phyloP scores from a whole-genome alignment of 1,140 invertebrate genomes.

The Drosophila paulistorum region DNA sequence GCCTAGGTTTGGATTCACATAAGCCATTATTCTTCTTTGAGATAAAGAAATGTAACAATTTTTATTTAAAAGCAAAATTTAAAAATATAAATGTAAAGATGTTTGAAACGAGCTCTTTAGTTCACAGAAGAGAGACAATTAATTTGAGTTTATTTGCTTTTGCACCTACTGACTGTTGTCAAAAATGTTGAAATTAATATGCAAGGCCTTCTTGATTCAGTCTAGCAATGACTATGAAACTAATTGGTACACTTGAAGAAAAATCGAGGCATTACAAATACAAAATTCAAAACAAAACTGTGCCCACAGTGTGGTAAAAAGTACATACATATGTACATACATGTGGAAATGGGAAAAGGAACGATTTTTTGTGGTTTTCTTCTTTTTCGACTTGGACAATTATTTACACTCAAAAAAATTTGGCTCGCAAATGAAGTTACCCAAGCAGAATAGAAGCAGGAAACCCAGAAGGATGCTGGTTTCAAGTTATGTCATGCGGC shows the following conservation, averaged over 20 bases:
- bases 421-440: constrained; percentile 70
- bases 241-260: background rate
- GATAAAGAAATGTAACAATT: background rate
- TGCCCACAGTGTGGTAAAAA: background rate
- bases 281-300: background rate
- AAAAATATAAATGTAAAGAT: background rate
- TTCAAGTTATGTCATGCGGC: constrained; percentile 43
- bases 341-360: background rate
- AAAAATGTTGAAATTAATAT: background rate
- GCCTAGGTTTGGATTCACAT: background rate
- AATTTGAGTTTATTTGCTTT: background rate
- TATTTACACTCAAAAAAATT: constrained; percentile 76
- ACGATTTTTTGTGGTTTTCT: background rate
- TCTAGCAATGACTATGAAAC: background rate
- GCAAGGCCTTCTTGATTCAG: background rate
- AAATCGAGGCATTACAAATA: too few relatives aligned
- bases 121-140: background rate
- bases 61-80: background rate
- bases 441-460: constrained; percentile 5
- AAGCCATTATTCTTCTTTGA: background rate
- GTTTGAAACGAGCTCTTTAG: background rate
- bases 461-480: background rate
- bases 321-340: too few relatives aligned
- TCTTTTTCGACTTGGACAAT: constrained; percentile 53
- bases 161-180: background rate